A percentile compares a stretch with the other conserved stretches of the same genome.
phyloP scores from a whole-genome alignment of 2,888 invertebrate species.

The Eudemis profundana region DNA sequence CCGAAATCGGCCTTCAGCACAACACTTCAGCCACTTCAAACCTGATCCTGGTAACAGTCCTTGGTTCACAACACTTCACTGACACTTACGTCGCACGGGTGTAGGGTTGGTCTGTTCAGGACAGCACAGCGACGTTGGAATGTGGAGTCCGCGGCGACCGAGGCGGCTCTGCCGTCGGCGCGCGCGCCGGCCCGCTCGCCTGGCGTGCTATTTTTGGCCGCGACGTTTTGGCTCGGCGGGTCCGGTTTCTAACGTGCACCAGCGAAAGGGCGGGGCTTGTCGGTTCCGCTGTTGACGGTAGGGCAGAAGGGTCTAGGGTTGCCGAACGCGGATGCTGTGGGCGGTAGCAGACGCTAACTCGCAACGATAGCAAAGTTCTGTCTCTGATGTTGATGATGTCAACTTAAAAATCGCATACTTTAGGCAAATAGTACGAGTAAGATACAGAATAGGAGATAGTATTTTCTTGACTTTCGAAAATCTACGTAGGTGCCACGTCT shows the following conservation, averaged over 20 bases:
- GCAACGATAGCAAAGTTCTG: too few species aligned
- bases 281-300: conserved; percentile 56
- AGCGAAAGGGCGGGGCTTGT: conserved; percentile 62
- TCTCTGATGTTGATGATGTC: too few species aligned
- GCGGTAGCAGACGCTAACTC: too few species aligned
- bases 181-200: conserved; percentile 53
- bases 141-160: conserved; percentile 90
- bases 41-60: conserved; percentile 14
- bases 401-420: too few species aligned
- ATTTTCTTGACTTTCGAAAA: too few species aligned
- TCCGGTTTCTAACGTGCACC: conserved; percentile 73
- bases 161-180: conserved; percentile 85
- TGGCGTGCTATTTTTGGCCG: conserved; percentile 70
- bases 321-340: conserved; percentile 20
- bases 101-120: conserved; percentile 79
- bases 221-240: conserved; percentile 78
- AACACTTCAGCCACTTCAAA: conserved; percentile 16
- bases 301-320: conserved; percentile 38
- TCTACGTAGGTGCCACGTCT: too few species aligned
- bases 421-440: too few species aligned
- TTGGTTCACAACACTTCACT: conserved; percentile 60
- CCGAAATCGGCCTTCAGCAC: conserved; percentile 22
- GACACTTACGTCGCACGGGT: conserved; percentile 84
- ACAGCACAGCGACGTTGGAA: conserved; percentile 87
- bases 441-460: too few species aligned